A percentile compares a stretch with the other conserved stretches of the same genome.
Conservation (phyloP, 2,113 vertebrate genomes). For the Camelus dromedarius region DNA sequence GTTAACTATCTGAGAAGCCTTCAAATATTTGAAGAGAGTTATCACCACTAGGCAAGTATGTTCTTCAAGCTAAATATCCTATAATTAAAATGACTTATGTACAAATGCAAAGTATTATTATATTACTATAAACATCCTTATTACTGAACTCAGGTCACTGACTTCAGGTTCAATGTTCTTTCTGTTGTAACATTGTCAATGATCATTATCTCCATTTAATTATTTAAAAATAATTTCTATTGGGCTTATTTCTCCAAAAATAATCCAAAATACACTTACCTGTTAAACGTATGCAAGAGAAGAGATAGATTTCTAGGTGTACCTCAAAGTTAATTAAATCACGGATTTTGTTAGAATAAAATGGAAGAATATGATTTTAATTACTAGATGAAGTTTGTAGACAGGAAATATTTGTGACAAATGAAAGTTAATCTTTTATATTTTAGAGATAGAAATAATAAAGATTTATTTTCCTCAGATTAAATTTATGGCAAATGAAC, state of each 20-base stretch:
- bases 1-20: background rate
- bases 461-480: background rate
- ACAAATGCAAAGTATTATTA: background rate
- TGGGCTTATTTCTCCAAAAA: background rate
- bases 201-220: background rate
- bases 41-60: background rate
- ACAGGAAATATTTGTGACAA: slow-evolving; percentile 22
- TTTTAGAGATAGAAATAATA: slow-evolving; percentile 50
- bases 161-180: background rate
- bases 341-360: slow-evolving; percentile 40
- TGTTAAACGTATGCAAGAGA: slow-evolving; percentile 20
- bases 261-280: background rate
- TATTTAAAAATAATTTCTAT: slow-evolving; percentile 30
- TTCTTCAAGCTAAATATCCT: background rate
- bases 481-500: background rate
- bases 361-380: slow-evolving; percentile 56
- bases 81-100: background rate
- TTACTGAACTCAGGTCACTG: slow-evolving; percentile 11
- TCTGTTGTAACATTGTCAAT: background rate
- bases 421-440: slow-evolving; percentile 22
- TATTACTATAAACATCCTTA: background rate
- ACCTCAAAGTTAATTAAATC: background rate
- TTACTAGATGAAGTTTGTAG: slow-evolving; percentile 3
- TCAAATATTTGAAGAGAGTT: slow-evolving; percentile 14
- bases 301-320: background rate